Percentiles rank a stretch among this genome's conserved stretches.
phyloP scores from a whole-genome alignment of 2,888 invertebrate genomes.

The Seladonia tumulorum region DNA sequence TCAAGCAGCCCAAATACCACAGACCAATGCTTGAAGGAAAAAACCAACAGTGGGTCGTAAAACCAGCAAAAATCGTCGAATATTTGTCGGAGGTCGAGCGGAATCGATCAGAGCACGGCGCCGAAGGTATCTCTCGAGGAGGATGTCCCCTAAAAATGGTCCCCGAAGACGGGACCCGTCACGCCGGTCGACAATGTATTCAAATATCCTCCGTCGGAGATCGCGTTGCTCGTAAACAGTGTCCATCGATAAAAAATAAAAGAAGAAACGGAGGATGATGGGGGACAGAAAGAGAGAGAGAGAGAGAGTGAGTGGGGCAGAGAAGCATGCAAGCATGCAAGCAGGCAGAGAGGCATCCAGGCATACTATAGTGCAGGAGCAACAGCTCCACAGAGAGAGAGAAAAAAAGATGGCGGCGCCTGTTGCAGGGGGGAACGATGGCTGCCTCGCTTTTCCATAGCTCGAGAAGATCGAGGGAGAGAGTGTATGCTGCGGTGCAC shows the following conservation, averaged over 20 bases:
- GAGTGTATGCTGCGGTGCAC: conserved; percentile 24
- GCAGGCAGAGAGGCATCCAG: neutral
- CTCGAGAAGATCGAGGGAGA: conserved; percentile 28
- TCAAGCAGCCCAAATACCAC: neutral
- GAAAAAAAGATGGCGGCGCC: conserved; percentile 67
- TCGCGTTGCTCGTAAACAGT: neutral
- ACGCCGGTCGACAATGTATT: conserved; percentile 4
- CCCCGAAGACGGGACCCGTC: neutral
- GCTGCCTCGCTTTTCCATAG: conserved; percentile 67
- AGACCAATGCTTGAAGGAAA: neutral
- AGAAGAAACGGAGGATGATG: neutral
- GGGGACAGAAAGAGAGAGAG: neutral
- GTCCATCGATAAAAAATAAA: conserved; percentile 17
- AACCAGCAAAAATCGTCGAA: neutral
- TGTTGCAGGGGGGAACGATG: conserved; percentile 60
- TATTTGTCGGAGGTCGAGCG: conserved; percentile 1
- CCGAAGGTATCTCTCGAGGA: neutral
- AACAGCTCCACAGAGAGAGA: conserved; percentile 32
- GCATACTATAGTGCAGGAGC: conserved; percentile 6
- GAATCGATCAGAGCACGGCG: neutral
- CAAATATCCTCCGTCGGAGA: conserved; percentile 1
- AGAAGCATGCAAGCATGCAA: too few species aligned
- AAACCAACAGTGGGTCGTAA: neutral
- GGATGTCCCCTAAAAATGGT: conserved; percentile 1
- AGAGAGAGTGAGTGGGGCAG: neutral